Percentiles rank a stretch among this genome's conserved stretches.
Conservation (phyloP, 1,140 invertebrate genomes). For the Pseudomyrmex sp. region DNA sequence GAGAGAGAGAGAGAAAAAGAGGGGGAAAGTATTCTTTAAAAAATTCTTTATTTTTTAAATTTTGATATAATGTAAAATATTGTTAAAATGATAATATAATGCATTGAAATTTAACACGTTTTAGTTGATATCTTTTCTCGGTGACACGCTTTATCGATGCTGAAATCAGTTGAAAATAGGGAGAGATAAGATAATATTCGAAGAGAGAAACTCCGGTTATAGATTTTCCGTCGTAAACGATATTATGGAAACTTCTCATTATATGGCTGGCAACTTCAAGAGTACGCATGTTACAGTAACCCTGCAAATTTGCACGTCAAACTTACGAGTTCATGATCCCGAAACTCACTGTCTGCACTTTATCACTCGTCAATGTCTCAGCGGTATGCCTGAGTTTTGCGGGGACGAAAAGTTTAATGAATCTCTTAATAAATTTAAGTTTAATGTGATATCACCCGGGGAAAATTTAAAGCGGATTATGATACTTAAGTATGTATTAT, state of each 20-base stretch:
- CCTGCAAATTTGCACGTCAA: slow-evolving; percentile 49
- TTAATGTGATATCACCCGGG: too few relatives aligned
- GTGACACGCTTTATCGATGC: too few relatives aligned
- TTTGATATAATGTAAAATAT: too few relatives aligned
- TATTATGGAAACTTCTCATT: slow-evolving; percentile 15
- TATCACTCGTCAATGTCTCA: slow-evolving; percentile 46
- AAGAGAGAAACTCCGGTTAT: slow-evolving; percentile 11
- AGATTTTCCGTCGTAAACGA: slow-evolving; percentile 36
- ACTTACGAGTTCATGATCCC: slow-evolving; percentile 43
- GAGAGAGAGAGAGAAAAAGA: too few relatives aligned
- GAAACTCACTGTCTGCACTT: slow-evolving; percentile 39
- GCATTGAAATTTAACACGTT: too few relatives aligned
- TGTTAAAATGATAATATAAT: too few relatives aligned
- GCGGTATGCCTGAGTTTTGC: slow-evolving; percentile 18
- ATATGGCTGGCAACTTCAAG: slow-evolving; percentile 28
- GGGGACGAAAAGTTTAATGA: slow-evolving; percentile 43
- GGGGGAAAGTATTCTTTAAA: too few relatives aligned
- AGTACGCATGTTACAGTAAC: slow-evolving; percentile 15
- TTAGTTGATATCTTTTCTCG: too few relatives aligned
- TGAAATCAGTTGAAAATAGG: neutral
- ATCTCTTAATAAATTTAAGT: slow-evolving; percentile 11
- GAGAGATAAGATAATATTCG: slow-evolving; percentile 5
- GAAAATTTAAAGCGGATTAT: slow-evolving; percentile 19
- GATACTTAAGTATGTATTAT: too few relatives aligned
- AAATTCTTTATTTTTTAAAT: too few relatives aligned